Base-by-base conservation (phyloP, 2,888 invertebrate genomes). In the Xylota segnis region DNA sequence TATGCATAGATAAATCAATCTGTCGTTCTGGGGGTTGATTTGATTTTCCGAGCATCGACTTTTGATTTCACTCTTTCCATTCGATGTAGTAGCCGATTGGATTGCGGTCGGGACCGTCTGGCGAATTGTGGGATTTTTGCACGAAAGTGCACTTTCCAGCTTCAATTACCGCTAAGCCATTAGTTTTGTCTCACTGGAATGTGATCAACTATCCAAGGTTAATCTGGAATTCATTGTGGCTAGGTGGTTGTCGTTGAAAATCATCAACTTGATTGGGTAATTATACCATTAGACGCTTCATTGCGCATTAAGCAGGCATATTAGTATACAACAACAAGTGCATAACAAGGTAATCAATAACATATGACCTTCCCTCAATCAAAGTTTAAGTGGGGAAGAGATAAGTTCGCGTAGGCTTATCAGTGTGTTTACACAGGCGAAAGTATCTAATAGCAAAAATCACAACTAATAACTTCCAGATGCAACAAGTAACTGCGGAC, bases 271-370 rank as follows among this genome's bases (percentile, higher is more conserved):
- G 23, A 50, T 50, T 50, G 50, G 18, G 50, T 23, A 50, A 50
- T 50, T 50, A 50, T 18, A 50, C 23, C 18, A 50, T 50, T 50
- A 50, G 10, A 23, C 4, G 50, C 7, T 23, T 50, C 16, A 18
- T 23, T 43, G 43, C 14, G 43, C 43, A 43, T 43, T 43, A 43
- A 43, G 43, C 43, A 43, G 43, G n/a, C 14, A 7, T 14, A 14
- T 14, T 43, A 18, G 23, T 16, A 7, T 9, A 45, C 43, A 14
- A 43, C 40, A 32, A 7, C 10, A n/a, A n/a, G n/a, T 63, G 63
- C 16, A 32, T 47, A 63, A 14, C 63, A 16, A 47, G 47, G 45
- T 32, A 63, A 63, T 63, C 63, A 45, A 63, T 63, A 63, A 32
- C 63, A 45, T 10, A 32, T 47, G 45, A 47, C 63, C 63, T 47